Conservation (phyloP, 2,888 invertebrate species). For the Meganola albula region DNA sequence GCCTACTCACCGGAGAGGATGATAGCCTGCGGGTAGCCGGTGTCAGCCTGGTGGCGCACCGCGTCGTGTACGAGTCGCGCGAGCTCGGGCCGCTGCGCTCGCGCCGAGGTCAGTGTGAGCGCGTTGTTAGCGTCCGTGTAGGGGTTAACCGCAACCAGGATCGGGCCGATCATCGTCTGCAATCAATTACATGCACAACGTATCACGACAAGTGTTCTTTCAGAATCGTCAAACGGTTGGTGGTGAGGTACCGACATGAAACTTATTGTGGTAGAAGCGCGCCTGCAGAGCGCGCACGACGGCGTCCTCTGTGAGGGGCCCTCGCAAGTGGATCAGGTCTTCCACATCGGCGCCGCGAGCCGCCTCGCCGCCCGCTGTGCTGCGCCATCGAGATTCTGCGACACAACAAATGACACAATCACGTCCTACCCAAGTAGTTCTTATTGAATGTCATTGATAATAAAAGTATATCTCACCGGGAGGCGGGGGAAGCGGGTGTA, state of each 20-base stretch:
- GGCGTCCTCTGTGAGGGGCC: conserved; percentile 95
- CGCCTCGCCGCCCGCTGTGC: conserved; percentile 32
- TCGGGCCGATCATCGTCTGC: conserved; percentile 95
- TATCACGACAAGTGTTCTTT: no score
- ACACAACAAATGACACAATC: conserved; percentile 3
- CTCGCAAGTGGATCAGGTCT: conserved; percentile 94
- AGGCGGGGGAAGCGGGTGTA: conserved; percentile 30
- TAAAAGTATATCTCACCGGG: conserved; percentile 34
- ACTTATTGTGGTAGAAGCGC: conserved; percentile 90
- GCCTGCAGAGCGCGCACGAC: conserved; percentile 94
- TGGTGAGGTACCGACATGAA: conserved; percentile 96
- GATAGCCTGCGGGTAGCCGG: conserved; percentile 96
- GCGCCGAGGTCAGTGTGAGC: conserved; percentile 87
- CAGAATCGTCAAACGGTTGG: no score
- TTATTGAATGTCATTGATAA: no score
- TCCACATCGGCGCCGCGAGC: conserved; percentile 77
- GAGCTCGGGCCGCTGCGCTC: conserved; percentile 88
- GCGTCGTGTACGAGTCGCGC: conserved; percentile 94
- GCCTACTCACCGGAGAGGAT: conserved; percentile 85
- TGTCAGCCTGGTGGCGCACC: conserved; percentile 94
- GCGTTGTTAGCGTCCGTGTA: conserved; percentile 93
- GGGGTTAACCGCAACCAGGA: conserved; percentile 92
- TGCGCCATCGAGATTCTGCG: conserved; percentile 43
- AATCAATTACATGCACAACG: conserved; percentile 28
- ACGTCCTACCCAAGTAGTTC: no score